A percentile compares a stretch with the other conserved stretches of the same genome.
Evolutionary conservation across 1,140 invertebrate genomes (phyloP).

Genomic region (Pseudomyrmex flavicornis): DNA sequence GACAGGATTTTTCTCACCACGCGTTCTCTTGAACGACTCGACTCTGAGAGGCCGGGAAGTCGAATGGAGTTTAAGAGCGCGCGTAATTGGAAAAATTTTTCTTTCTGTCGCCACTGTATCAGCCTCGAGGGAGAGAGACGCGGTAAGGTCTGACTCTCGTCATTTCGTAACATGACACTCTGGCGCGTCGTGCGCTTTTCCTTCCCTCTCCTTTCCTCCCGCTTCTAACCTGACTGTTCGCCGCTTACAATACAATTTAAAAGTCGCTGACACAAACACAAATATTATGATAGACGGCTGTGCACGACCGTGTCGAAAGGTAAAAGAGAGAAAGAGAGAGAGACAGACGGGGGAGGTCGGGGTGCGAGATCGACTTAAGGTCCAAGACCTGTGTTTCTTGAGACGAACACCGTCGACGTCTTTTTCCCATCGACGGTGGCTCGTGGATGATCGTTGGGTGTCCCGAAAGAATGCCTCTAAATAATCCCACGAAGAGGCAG

Average conservation of each 20-base stretch:
- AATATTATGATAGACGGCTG: conserved; percentile 79
- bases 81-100: no score
- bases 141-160: no score
- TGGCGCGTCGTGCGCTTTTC: not conserved
- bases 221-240: conserved; percentile 56
- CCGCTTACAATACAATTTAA: conserved; percentile 78
- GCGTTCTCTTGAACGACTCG: not conserved
- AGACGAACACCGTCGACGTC: conserved; percentile 42
- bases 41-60: no score
- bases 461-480: conserved; percentile 73
- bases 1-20: not conserved
- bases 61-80: no score
- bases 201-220: conserved; percentile 46
- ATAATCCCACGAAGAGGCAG: conserved; percentile 73
- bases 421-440: conserved; percentile 27
- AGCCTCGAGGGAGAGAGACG: no score
- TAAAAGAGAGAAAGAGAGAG: not conserved
- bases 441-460: conserved; percentile 73
- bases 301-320: conserved; percentile 20
- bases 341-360: not conserved
- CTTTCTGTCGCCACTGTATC: no score
- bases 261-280: conserved; percentile 77
- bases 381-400: conserved; percentile 37
- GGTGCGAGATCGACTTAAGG: conserved; percentile 34
- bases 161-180: no score